phyloP scores from a whole-genome alignment of 2,888 invertebrate species.

The Idaea dimidiata region DNA sequence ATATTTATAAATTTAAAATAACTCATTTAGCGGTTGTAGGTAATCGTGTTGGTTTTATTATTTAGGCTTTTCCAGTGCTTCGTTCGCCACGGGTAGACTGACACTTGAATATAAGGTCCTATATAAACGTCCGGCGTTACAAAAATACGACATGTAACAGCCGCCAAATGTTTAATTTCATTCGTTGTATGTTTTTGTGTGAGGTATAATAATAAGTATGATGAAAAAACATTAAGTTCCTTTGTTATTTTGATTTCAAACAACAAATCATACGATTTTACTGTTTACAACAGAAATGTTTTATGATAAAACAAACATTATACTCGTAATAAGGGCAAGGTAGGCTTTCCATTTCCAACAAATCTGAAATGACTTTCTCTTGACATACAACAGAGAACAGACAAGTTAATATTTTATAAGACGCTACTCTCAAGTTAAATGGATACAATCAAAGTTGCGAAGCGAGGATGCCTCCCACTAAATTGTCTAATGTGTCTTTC shows the following conservation, averaged over 20 bases:
- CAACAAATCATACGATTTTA: not conserved
- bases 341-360: not conserved
- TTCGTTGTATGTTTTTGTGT: no score
- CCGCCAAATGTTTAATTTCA: no score
- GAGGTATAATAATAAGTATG: no score
- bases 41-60: no score
- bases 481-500: constrained; percentile 50
- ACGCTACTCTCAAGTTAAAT: constrained; percentile 49
- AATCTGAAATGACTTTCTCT: not conserved
- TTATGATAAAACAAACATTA: not conserved
- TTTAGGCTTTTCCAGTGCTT: no score
- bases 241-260: not conserved
- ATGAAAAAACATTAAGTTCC: not conserved
- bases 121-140: no score
- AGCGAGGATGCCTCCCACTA: constrained; percentile 41
- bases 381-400: constrained; percentile 8
- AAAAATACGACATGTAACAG: no score
- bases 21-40: no score
- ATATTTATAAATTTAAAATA: no score
- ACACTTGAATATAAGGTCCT: no score
- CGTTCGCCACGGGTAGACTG: no score
- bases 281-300: not conserved
- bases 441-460: constrained; percentile 61
- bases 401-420: constrained; percentile 42
- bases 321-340: not conserved